Percentiles rank a stretch among this genome's conserved stretches.
Conservation (phyloP, 2,797 vertebrate species). For the Fratercula arctica region DNA sequence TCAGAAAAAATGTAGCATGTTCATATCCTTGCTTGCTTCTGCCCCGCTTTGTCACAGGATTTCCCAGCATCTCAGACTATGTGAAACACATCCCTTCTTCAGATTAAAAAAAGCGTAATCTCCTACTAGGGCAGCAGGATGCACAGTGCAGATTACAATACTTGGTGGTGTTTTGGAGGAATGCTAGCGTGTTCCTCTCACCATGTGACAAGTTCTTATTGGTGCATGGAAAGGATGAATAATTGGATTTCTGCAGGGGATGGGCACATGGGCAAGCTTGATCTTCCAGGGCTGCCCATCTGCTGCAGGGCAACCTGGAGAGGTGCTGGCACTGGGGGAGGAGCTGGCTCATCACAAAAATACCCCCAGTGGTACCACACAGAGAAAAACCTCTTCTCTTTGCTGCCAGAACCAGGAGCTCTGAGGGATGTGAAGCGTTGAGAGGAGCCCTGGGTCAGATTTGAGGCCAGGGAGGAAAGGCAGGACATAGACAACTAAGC, state of each 20-base stretch:
- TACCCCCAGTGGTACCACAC: background rate
- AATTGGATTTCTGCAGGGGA: background rate
- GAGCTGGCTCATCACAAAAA: background rate
- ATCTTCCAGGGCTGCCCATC: background rate
- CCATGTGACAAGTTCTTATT: background rate
- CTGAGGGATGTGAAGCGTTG: background rate
- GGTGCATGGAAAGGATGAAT: background rate
- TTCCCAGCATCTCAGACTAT: background rate
- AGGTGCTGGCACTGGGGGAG: background rate
- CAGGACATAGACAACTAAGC: background rate
- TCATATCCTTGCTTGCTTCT: background rate
- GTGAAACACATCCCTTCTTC: background rate
- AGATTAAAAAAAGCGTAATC: background rate
- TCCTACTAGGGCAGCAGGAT: background rate
- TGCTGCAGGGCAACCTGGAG: background rate
- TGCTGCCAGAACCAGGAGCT: background rate
- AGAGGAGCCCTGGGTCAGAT: background rate
- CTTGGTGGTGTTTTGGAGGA: background rate
- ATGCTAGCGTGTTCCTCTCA: background rate
- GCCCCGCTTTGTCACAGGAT: background rate
- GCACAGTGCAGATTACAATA: background rate
- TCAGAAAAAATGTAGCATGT: background rate
- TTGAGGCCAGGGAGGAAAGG: background rate
- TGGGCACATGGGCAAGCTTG: background rate
- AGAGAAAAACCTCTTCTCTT: background rate